phyloP scores from a whole-genome alignment of 2,113 vertebrate genomes.

The Nothobranchius furzeri region DNA sequence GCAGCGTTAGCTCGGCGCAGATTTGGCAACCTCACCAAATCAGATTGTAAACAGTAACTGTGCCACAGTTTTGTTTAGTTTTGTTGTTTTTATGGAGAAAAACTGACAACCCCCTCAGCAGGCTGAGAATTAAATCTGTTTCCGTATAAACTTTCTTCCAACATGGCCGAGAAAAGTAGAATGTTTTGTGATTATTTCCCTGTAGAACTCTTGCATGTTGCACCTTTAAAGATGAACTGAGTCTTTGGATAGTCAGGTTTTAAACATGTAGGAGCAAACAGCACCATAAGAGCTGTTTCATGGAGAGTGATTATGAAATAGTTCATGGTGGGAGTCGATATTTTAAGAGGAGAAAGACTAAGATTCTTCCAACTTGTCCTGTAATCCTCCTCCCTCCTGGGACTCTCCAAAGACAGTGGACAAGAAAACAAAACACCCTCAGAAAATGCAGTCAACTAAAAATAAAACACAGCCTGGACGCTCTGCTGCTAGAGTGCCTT shows the following conservation, averaged over 20 bases:
- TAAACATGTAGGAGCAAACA: not conserved
- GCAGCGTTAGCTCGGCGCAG: too few relatives aligned
- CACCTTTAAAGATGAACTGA: too few relatives aligned
- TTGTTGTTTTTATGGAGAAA: too few relatives aligned
- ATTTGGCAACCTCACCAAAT: too few relatives aligned
- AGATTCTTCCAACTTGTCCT: not conserved
- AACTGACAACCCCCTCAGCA: too few relatives aligned
- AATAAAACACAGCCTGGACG: conserved; percentile 9
- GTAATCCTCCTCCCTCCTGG: not conserved
- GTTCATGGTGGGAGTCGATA: not conserved
- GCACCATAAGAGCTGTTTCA: not conserved
- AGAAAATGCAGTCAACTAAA: not conserved
- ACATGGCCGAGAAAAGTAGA: too few relatives aligned
- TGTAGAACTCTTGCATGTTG: too few relatives aligned
- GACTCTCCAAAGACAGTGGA: not conserved
- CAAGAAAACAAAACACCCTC: conserved; percentile 1
- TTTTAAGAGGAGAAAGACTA: not conserved
- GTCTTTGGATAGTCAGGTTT: not conserved
- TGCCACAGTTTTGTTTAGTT: too few relatives aligned
- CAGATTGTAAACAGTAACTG: too few relatives aligned
- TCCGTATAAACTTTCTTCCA: too few relatives aligned
- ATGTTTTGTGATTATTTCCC: too few relatives aligned
- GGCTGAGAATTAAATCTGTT: too few relatives aligned
- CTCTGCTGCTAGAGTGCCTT: not conserved
- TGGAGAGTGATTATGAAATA: not conserved